Percentiles rank a stretch among this genome's conserved stretches.
These are phyloP conservation scores for Papilio polytes DNA, from an alignment of 1,140 invertebrate genomes.

Conservation along the genomic window DNA sequence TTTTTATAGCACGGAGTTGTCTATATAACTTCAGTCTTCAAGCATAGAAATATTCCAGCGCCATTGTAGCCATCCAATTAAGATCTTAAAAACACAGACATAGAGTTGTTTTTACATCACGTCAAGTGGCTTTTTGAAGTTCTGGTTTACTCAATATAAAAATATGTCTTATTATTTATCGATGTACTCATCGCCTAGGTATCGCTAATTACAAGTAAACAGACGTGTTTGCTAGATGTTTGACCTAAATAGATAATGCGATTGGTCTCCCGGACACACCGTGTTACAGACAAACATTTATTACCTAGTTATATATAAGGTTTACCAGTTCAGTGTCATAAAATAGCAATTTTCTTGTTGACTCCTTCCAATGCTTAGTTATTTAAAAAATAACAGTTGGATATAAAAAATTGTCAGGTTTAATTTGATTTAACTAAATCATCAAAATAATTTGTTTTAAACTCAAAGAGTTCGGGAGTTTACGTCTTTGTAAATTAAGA, in stretches of 20 bases:
- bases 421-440: neutral
- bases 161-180: neutral
- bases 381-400: neutral
- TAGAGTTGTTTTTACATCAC: too few relatives aligned
- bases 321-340: neutral
- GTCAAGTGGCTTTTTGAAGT: too few relatives aligned
- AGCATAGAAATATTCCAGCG: too few relatives aligned
- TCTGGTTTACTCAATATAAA: too few relatives aligned
- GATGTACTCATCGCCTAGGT: neutral
- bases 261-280: neutral
- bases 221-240: neutral
- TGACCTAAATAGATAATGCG: slow-evolving; percentile 16
- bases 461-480: neutral
- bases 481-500: neutral
- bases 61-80: too few relatives aligned
- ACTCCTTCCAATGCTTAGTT: too few relatives aligned
- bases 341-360: too few relatives aligned
- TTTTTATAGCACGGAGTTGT: too few relatives aligned
- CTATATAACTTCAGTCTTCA: too few relatives aligned
- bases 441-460: neutral
- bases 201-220: neutral
- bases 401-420: neutral
- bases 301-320: neutral
- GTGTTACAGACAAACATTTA: neutral
- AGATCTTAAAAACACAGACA: too few relatives aligned